These are phyloP conservation scores for Scaptomyza hsui DNA, from an alignment of 1,140 invertebrate species.

Conservation along the genomic window DNA sequence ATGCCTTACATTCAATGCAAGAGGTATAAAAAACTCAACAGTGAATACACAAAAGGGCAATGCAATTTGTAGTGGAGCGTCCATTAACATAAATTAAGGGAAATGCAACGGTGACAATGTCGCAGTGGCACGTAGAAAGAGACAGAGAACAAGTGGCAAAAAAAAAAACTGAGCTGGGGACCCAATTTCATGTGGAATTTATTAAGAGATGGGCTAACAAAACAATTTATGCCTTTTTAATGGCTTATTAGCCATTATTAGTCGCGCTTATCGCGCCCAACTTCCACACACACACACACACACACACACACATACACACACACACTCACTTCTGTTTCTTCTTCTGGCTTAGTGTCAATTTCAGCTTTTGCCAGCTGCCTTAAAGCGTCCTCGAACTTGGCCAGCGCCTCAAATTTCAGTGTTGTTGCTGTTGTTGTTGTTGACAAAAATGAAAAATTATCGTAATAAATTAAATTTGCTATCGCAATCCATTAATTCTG, in stretches of 20 bases:
- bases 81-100: constrained; percentile 80
- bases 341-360: constrained; percentile 32
- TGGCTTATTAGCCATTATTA: constrained; percentile 83
- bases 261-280: constrained; percentile 74
- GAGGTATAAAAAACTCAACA: constrained; percentile 28
- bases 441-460: constrained; percentile 82
- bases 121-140: constrained; percentile 22
- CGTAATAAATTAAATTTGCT: constrained; percentile 82
- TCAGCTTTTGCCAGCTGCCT: constrained; percentile 33
- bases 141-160: constrained; percentile 40
- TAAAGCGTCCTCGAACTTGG: constrained; percentile 43
- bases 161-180: constrained; percentile 3
- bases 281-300: constrained; percentile 47
- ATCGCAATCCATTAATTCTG: constrained; percentile 81
- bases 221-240: constrained; percentile 82
- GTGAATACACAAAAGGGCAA: constrained; percentile 69
- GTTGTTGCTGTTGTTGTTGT: constrained; percentile 49
- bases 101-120: constrained; percentile 45
- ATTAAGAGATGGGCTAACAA: constrained; percentile 79
- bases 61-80: constrained; percentile 74
- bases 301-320: constrained; percentile 8
- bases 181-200: constrained; percentile 72
- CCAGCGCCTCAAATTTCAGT: constrained; percentile 67
- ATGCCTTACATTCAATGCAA: not conserved
- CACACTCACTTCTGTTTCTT: not conserved